Percentiles rank a stretch among this genome's conserved stretches.
Conservation (phyloP, 2,797 vertebrate genomes). For the Danio jaintianensis region DNA sequence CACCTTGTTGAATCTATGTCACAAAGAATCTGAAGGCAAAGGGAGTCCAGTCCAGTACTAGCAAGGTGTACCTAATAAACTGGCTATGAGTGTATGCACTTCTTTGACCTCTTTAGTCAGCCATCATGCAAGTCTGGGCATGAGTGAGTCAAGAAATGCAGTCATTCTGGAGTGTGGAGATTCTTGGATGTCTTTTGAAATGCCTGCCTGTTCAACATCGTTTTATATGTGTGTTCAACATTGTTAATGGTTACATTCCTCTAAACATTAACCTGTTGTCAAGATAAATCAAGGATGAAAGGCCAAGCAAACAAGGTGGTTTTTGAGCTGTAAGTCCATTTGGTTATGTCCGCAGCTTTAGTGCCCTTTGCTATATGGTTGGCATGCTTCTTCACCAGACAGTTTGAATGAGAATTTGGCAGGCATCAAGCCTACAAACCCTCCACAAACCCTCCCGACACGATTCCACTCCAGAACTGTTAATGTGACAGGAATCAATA, state of each 20-base stretch:
- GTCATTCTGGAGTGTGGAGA: not conserved
- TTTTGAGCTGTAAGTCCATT: slow-evolving; percentile 22
- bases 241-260: not conserved
- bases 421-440: slow-evolving; percentile 57
- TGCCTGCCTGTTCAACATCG: not conserved
- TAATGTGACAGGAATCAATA: slow-evolving; percentile 62
- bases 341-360: not conserved
- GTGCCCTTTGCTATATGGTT: not conserved
- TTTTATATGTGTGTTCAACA: not conserved
- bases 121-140: not conserved
- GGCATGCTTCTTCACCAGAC: not conserved
- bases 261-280: not conserved
- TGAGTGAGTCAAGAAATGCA: not conserved
- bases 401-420: slow-evolving; percentile 45
- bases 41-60: too few species aligned
- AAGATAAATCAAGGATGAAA: slow-evolving; percentile 7
- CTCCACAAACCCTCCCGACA: slow-evolving; percentile 57
- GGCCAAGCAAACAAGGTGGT: slow-evolving; percentile 23
- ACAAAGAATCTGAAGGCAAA: too few species aligned
- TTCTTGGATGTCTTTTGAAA: not conserved
- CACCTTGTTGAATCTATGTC: too few species aligned
- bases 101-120: not conserved
- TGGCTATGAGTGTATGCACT: too few species aligned
- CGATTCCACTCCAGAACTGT: slow-evolving; percentile 55
- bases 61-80: too few species aligned